Evolutionary conservation across 2,113 vertebrate genomes (phyloP).

Genomic region (Alces alces): DNA sequence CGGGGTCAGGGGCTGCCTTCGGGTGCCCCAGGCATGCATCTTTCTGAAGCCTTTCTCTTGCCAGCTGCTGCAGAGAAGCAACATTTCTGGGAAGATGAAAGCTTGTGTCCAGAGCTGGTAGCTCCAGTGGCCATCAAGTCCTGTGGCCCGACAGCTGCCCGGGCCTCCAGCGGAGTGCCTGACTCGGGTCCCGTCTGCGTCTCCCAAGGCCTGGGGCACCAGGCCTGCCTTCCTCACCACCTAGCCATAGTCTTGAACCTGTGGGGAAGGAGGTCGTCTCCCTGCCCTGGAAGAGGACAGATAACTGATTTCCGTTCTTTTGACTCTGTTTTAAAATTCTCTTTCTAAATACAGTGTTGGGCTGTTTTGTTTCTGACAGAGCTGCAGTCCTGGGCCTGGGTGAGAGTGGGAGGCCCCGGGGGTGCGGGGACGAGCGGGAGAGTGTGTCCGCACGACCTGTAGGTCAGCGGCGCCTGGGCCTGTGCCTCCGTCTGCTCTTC

Average conservation of each 20-base stretch:
- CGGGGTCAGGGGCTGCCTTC: not conserved
- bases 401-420: not conserved
- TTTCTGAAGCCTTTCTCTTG: conserved; percentile 30
- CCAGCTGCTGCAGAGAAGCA: conserved; percentile 16
- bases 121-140: not conserved
- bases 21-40: not conserved
- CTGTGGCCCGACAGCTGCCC: not conserved
- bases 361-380: conserved; percentile 46
- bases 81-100: not conserved
- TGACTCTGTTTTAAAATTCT: conserved; percentile 57
- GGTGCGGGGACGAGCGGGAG: not conserved
- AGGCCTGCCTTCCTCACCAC: conserved; percentile 38
- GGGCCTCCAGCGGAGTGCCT: not conserved
- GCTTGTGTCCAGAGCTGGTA: not conserved
- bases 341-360: conserved; percentile 53
- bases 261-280: conserved; percentile 36
- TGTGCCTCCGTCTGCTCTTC: conserved; percentile 8
- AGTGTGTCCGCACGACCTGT: not conserved
- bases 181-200: not conserved
- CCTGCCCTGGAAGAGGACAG: conserved; percentile 29
- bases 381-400: not conserved
- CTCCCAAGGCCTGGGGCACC: not conserved
- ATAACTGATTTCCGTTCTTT: conserved; percentile 57
- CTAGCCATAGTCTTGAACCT: conserved; percentile 45
- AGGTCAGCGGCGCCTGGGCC: not conserved